phyloP scores from a whole-genome alignment of 2,113 vertebrate species.

The Oostethus manadensis region DNA sequence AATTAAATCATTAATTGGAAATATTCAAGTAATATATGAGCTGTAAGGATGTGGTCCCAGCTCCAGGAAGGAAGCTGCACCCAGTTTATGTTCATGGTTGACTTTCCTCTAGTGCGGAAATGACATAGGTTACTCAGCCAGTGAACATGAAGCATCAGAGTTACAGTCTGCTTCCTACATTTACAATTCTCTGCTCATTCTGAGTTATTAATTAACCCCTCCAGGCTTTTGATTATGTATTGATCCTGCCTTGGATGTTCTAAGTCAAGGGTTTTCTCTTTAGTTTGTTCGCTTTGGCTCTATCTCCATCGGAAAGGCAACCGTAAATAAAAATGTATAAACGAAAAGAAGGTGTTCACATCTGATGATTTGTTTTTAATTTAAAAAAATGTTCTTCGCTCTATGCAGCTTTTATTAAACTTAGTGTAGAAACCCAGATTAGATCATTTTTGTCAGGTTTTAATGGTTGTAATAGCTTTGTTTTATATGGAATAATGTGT shows the following conservation, averaged over 20 bases:
- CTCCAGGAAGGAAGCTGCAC: not conserved
- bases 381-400: too few species aligned
- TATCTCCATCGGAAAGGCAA: not conserved
- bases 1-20: not conserved
- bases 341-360: not conserved
- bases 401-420: too few species aligned
- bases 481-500: too few species aligned
- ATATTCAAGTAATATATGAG: not conserved
- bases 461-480: too few species aligned
- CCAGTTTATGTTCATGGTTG: conserved; percentile 9
- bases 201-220: conserved; percentile 30
- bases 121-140: conserved; percentile 18
- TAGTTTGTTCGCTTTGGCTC: conserved; percentile 18
- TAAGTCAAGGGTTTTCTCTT: conserved; percentile 25
- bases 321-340: not conserved
- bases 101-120: conserved; percentile 10
- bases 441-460: too few species aligned
- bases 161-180: conserved; percentile 30
- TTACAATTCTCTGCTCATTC: conserved; percentile 31
- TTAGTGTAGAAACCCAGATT: too few species aligned
- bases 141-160: conserved; percentile 26
- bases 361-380: too few species aligned
- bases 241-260: conserved; percentile 22
- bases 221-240: conserved; percentile 28
- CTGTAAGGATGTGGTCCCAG: not conserved